Evolutionary conservation across 2,113 vertebrate genomes (phyloP), one percentile per base, ranked within the genome.

Genomic region (Sylvietta virens): DNA sequence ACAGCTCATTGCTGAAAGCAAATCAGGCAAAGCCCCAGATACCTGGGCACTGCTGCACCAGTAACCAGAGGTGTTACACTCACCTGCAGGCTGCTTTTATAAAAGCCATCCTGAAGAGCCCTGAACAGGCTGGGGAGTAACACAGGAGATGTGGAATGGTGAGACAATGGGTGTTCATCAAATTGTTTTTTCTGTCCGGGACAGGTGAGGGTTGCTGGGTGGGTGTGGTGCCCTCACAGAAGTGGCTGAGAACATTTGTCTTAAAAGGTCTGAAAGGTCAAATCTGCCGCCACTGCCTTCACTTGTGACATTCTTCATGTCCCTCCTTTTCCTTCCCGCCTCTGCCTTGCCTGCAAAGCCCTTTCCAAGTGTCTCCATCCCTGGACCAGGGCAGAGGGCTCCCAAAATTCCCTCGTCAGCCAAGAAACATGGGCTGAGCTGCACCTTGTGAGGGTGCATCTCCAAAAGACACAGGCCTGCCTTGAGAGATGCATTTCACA

Each of bases 251-350:
- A 48, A 16, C 21, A 15, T 30, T 42, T 35, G 7, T n/a, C 58
- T 47, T 60, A 21, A 19, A 72, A 77, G 24, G 58, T 64, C 50
- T 1, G 0, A 45, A 74, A 83, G 20, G 15, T 45, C 67, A 40
- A 45, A 48, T 40, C 37, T 65, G 8, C 3, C 42, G 27, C 11
- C 33, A 3, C 6, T 30, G 21, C n/a, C 31, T 14, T 24, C 47
- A 42, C 0, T 0, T 4, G 15, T 22, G n/a, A 35, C 1, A 0
- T 26, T 35, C 33, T 50, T 60, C 48, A 10, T 4, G 0, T 65
- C 40, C 30, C 22, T 72, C 62, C 28, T 64, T 35, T 42, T 54
- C 61, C 57, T 44, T 31, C 15, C 40, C 72, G 18, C 13, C 57
- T 74, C 23, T 50, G 39, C 39, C 18, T 35, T 10, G n/a, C 58